Conservation (phyloP, 2,113 vertebrate genomes). For the Anguilla japonica region DNA sequence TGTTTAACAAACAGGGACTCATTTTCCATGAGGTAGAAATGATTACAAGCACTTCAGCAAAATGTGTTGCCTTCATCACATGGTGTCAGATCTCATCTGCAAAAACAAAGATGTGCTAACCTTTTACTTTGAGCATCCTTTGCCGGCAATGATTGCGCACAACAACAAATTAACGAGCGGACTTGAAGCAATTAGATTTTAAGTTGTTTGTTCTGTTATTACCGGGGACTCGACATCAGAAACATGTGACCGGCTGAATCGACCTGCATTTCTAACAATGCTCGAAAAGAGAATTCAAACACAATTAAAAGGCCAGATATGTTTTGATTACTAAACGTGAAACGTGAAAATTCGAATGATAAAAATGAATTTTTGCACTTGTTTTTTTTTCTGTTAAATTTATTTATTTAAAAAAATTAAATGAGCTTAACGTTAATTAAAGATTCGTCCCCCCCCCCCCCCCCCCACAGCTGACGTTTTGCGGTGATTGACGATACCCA, state of each 20-base stretch:
- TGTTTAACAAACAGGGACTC: slow-evolving; percentile 73
- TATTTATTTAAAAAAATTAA: too few relatives aligned
- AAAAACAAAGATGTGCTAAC: background rate
- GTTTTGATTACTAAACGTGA: too few relatives aligned
- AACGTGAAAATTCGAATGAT: too few relatives aligned
- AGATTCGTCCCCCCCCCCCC: too few relatives aligned
- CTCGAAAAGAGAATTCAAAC: background rate
- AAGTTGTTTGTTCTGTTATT: background rate
- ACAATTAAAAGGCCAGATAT: background rate
- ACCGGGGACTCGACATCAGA: background rate
- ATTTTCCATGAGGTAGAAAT: slow-evolving; percentile 66
- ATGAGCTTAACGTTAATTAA: background rate
- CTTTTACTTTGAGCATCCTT: background rate
- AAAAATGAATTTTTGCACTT: too few relatives aligned
- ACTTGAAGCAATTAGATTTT: background rate
- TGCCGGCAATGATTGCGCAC: background rate
- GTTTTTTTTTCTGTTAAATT: too few relatives aligned
- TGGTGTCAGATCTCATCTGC: slow-evolving; percentile 62
- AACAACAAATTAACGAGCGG: background rate
- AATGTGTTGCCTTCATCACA: slow-evolving; percentile 47
- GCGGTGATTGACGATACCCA: background rate
- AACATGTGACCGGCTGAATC: background rate
- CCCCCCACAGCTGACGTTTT: background rate
- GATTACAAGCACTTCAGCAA: slow-evolving; percentile 58
- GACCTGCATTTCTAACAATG: background rate